Base-by-base conservation (phyloP, 1,140 invertebrate species). In the Steinernema feltiae region DNA sequence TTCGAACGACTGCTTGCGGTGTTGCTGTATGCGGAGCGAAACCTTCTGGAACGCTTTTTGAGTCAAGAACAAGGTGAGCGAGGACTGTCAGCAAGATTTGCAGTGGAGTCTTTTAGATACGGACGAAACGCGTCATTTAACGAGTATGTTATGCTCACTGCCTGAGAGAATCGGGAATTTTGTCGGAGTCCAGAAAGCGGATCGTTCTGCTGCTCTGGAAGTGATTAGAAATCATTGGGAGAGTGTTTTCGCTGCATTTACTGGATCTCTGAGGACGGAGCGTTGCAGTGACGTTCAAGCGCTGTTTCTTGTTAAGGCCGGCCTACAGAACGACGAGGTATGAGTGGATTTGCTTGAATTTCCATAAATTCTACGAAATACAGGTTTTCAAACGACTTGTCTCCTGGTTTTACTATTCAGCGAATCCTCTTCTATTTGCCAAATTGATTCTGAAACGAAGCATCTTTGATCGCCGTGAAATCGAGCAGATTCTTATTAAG, bases 401-500 rank as follows among this genome's bases (percentile, higher is more conserved):
- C 24, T 63, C 53, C 12, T 63, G 53, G 53, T 17, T 63, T 21
- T 63, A 63, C 53, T 3, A 63, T 21, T 63, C 53, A 27, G 3
- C 15, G 24, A 63, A 63, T 3, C 24, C 53, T 7, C 53, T 17
- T 3, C 53, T 17, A 3, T 63, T 63, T 21, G 15, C 53, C 2
- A 63, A 63, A 27, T 3, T 63, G 7, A 27, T 63, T 21, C 24
- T 63, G 53, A 21, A 63, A 3, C 12, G 24, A 21, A 27, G 24
- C 24, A 12, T 63, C 53, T 63, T 27, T 27, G 53, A 63, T 63
- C 53, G 53, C 12, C 12, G 53, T 7, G 53, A 63, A 27, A 63
- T 63, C 53, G 53, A 63, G 53, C 53, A 63, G 53, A 12, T 63
- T 21, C 53, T 63, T 27, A 63, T 63, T 7, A 63, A 63, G 24